Percentiles rank a stretch among this genome's conserved stretches.
These are phyloP conservation scores for Amorpha juglandis DNA, from an alignment of 2,888 invertebrate species.

Conservation along the genomic window DNA sequence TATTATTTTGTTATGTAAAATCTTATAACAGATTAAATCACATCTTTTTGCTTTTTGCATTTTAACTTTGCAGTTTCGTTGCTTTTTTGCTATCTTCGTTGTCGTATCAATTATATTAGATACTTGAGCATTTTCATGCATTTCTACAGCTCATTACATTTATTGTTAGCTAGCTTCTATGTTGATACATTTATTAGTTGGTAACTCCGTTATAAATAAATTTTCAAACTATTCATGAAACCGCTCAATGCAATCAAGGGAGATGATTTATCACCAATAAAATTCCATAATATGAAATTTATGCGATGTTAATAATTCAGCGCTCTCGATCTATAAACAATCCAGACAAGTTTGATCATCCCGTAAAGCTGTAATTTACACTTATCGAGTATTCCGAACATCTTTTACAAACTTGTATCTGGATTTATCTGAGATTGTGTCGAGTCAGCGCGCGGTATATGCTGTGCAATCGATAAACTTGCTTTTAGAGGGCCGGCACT, in stretches of 20 bases:
- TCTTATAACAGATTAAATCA: neutral
- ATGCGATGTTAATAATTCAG: conserved; percentile 9
- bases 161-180: no score
- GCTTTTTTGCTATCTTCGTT: no score
- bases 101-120: no score
- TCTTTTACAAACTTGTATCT: conserved; percentile 7
- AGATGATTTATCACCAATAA: conserved; percentile 9
- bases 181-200: no score
- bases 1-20: neutral
- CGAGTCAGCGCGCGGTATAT: neutral
- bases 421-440: conserved; percentile 8
- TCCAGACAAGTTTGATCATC: conserved; percentile 5
- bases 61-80: neutral
- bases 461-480: conserved; percentile 2
- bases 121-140: no score
- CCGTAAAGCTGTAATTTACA: conserved; percentile 5
- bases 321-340: conserved; percentile 14
- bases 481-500: conserved; percentile 4
- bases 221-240: neutral
- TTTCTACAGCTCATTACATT: no score
- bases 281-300: neutral
- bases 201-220: neutral
- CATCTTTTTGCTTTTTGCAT: neutral
- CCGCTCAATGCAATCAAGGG: neutral
- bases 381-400: conserved; percentile 1